Base-by-base conservation (phyloP, 2,888 invertebrate species). In the Amphimallon solstitiale region DNA sequence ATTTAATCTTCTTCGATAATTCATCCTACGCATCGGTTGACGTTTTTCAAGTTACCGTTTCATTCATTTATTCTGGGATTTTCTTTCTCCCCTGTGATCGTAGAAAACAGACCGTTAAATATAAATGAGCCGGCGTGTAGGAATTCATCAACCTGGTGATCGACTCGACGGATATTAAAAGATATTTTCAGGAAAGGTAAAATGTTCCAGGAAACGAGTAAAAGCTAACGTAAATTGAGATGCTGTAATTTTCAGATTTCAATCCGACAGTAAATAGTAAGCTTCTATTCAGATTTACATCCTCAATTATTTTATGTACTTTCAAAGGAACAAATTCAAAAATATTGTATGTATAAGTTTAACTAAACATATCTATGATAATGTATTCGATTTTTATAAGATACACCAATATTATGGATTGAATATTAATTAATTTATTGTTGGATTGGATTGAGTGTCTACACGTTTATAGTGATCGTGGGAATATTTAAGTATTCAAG, bases 1-100 rank as follows among this genome's bases (percentile, higher is more conserved):
- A 43, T 56, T 56, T 56, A 56, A 56, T 56, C 56, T 56, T 14
- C 14, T 56, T 56, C 56, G 40, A 56, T 56, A 40, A 56, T 43
- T 40, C 56, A 56, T 43, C 56, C 54, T 19, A 40, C 51, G 35
- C n/a, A 17, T 54, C 37, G 35, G 40, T 21, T 23, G 54, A 56
- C 54, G 40, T 56, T 56, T 40, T 19, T 19, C 56, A 23, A 43
- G 23, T 56, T 43, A 15, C 56, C 56, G 29, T 56, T 56, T 43
- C 56, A 15, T 40, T 23, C 56, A 56, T 56, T 43, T 43, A 56
- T 56, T 37, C 43, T 14, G 9, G 56, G 40, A 56, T 56, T 38
- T 29, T 29, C 21, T 38, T 38, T 43, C 15, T 40, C 43, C 2
- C 29, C 4, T 5, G 29, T 37, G 37, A 54, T 38, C 23, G 40